phyloP scores from a whole-genome alignment of 2,113 vertebrate genomes.

The Caranx ignobilis region DNA sequence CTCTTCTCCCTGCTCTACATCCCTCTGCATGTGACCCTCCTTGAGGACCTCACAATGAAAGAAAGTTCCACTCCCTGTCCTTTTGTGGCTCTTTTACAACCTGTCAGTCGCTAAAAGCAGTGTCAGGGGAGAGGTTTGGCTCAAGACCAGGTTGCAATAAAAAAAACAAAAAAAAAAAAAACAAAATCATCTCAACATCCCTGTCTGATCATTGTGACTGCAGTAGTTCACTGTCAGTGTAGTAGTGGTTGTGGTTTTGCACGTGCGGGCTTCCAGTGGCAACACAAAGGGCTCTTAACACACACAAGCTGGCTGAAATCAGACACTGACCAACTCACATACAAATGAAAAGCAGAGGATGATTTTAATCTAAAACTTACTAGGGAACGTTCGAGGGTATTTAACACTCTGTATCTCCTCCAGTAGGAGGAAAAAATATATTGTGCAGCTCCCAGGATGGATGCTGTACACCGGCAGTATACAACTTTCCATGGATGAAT shows the following conservation, averaged over 20 bases:
- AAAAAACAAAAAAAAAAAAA: neutral
- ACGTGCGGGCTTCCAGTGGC: neutral
- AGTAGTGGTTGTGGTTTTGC: neutral
- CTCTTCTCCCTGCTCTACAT: constrained; percentile 37
- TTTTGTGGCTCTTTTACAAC: constrained; percentile 63
- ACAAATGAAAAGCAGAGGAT: constrained; percentile 7
- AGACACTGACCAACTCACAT: neutral
- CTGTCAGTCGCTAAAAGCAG: constrained; percentile 59
- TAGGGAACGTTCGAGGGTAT: neutral
- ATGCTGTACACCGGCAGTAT: neutral
- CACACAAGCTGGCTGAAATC: constrained; percentile 1
- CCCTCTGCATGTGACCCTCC: constrained; percentile 27
- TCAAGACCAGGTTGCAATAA: constrained; percentile 43
- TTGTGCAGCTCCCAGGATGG: neutral
- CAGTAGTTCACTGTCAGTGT: neutral
- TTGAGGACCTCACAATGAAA: constrained; percentile 33
- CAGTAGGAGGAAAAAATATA: neutral
- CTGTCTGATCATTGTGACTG: neutral
- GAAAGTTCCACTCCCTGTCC: constrained; percentile 48
- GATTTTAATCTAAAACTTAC: neutral
- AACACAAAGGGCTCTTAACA: neutral
- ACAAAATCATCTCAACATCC: constrained; percentile 1
- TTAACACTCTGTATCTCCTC: neutral
- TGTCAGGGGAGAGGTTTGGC: constrained; percentile 42
- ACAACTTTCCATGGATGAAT: neutral